These are phyloP conservation scores for Operophtera brumata DNA, from an alignment of 2,888 invertebrate genomes.

Conservation along the genomic window DNA sequence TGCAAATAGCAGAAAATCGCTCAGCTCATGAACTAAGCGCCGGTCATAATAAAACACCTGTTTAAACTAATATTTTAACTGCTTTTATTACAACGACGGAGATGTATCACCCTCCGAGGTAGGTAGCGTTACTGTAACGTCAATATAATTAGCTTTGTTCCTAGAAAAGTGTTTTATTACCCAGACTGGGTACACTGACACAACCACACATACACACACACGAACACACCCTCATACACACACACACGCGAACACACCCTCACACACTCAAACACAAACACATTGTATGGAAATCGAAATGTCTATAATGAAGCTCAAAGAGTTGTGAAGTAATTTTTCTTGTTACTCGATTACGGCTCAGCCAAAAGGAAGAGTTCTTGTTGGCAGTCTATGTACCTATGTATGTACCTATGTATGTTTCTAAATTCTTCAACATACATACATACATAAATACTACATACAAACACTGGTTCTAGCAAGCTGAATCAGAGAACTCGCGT, in stretches of 20 bases:
- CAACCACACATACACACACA: background rate
- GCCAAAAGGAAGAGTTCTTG: no score
- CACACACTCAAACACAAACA: no score
- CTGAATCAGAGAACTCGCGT: no score
- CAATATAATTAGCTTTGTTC: conserved; percentile 3
- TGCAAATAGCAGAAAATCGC: conserved; percentile 11
- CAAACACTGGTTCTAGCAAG: no score
- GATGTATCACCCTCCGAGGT: conserved; percentile 7
- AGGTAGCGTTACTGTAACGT: conserved; percentile 1
- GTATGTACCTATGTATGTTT: no score
- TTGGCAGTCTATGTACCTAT: no score
- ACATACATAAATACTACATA: no score
- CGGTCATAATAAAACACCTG: conserved; percentile 22
- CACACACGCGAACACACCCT: no score
- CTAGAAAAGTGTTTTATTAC: background rate
- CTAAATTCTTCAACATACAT: no score
- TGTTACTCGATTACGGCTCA: no score
- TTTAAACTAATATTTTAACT: conserved; percentile 23
- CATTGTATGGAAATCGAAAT: background rate
- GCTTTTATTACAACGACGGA: conserved; percentile 9
- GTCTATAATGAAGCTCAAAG: background rate
- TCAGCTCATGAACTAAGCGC: background rate
- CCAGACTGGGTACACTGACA: background rate
- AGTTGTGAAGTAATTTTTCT: background rate
- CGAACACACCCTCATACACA: no score